Evolutionary conservation across 1,140 invertebrate species (phyloP), one percentile per base, ranked within the genome.

Genomic region (Platyura marginata): DNA sequence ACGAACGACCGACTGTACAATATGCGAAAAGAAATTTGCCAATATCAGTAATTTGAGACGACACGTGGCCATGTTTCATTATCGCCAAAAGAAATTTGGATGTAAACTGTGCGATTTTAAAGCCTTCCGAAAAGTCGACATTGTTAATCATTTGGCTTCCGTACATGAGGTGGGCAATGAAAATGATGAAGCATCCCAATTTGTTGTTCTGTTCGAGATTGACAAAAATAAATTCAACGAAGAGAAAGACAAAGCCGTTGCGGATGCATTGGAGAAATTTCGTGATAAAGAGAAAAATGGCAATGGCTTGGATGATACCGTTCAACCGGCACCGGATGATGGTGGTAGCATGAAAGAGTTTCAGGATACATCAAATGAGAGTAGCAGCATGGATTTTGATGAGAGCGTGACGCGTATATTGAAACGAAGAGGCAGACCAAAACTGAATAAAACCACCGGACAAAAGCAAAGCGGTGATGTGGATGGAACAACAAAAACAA

Each of bases 61-160:
- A 39, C 70, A 73, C 44, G 65, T 71, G 47, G 65, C 69, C 1
- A 61, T 59, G 43, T 70, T 70, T 50, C 64, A 67, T 41, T 69
- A 70, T 49, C 66, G 70, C 51, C 51, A 53, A 1, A 56, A 66
- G 29, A 61, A 67, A 10, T 73, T 71, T 40, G 66, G 67, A 16
- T 73, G 70, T 50, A 71, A 68, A 52, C 46, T 71, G 4, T 73
- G 70, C 46, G 67, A 70, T 32, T 70, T 65, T 48, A 69, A 68
- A 46, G 61, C 67, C 45, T 71, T 67, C 40, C 51, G 62, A 13
- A 68, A 65, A 42, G 64, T 66, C 21, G 66, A 69, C 47, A 59
- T 70, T 22, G 60, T 70, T 6, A 68, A 68, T 48, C 70, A 73
- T 46, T 56, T 71, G 3, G 65, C 66, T 39, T 55, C 63, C 40